Evolutionary conservation across 2,888 invertebrate species (phyloP), one percentile per base, ranked within the genome.

Genomic region (Pantelozetes paolii): DNA sequence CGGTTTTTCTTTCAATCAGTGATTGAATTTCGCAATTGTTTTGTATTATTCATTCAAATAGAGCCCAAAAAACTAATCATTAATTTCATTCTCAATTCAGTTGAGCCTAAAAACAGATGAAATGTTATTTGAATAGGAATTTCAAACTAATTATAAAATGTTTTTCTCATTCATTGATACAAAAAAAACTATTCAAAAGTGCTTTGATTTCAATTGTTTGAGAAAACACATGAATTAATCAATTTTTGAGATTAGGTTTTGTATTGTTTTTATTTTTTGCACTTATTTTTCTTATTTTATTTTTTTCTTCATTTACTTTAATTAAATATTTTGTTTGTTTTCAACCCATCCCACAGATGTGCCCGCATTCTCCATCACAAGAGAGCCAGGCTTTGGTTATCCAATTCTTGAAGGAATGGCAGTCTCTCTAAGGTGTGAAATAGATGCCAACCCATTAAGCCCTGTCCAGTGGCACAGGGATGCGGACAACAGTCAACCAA

Each of bases 321-420:
- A 32, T 15, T 59, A 9, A 20, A 11, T 30, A n/a, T 23, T 64
- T n/a, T 48, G 18, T 57, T 57, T 59, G 18, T 18, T 28, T 59
- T 54, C 26, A 23, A 26, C 23, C 2, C 26, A 11, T 26, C 26
- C 26, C 23, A 30, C 86, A 94, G 94, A 94, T 84, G 90, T 91
- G 72, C 94, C 94, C 71, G 92, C 93, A 77, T 94, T 94, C 83
- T 91, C 91, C 81, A 93, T 94, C 83, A 92, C 92, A 77, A 88
- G 94, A 78, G 89, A 91, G 84, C 94, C 94, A n/a, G 93, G 92
- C 71, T 94, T 94, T 83, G 94, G 94, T 71, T 89, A 91, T 82
- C 90, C 93, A 36, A 87, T 95, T 79, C 86, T 89, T 76, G 93
- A 94, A 82, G 94, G 94, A 76, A 91, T 91, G 81, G 88, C 92